A percentile compares a stretch with the other conserved stretches of the same genome.
These are phyloP conservation scores for Drosophila sechellia DNA, from an alignment of 1,140 invertebrate species.

Conservation along the genomic window DNA sequence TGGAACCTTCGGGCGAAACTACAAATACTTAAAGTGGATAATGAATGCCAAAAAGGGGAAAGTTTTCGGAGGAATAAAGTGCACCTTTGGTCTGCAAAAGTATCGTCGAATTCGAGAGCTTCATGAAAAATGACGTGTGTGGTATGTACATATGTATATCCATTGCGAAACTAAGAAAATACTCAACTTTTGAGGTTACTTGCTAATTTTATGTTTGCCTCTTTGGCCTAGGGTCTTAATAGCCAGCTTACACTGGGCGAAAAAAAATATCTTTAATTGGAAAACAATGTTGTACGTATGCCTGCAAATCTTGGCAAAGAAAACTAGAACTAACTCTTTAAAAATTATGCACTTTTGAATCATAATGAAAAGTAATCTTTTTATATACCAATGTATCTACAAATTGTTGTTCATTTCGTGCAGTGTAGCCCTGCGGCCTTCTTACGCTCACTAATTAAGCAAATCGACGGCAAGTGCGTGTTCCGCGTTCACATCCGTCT, in stretches of 20 bases:
- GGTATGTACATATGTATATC: too few relatives aligned
- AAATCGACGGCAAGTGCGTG: conserved; percentile 70
- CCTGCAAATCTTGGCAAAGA: too few relatives aligned
- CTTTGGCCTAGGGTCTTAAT: neutral
- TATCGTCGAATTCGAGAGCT: neutral
- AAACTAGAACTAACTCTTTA: too few relatives aligned
- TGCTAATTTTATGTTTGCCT: conserved; percentile 4
- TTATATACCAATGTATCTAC: too few relatives aligned
- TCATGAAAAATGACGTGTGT: neutral
- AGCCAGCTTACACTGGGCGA: neutral
- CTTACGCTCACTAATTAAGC: conserved; percentile 55
- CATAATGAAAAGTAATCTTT: too few relatives aligned
- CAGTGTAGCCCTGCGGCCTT: conserved; percentile 7
- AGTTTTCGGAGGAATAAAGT: neutral
- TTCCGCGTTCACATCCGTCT: conserved; percentile 55
- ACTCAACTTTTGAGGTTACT: neutral
- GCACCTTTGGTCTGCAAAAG: neutral
- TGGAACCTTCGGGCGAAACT: neutral
- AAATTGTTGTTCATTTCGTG: too few relatives aligned
- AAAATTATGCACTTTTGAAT: too few relatives aligned
- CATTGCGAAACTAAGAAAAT: neutral
- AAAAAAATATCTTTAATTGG: neutral
- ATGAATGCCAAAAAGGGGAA: neutral
- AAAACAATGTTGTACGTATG: too few relatives aligned
- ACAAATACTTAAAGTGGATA: neutral